Evolutionary conservation across 2,797 vertebrate genomes (phyloP).

Genomic region (Pelochelys cantorii): DNA sequence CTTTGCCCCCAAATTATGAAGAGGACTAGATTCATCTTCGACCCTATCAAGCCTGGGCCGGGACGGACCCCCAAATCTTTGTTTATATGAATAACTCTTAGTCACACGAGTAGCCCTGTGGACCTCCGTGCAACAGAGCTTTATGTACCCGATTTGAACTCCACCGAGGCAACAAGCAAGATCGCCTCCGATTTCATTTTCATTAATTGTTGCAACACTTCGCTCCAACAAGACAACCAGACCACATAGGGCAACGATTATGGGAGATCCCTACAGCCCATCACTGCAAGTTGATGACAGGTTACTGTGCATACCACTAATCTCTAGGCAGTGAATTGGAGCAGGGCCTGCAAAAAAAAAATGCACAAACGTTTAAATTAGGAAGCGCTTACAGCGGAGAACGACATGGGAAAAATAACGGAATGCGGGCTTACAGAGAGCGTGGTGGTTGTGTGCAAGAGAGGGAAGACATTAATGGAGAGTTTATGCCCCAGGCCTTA

Average conservation of each 20-base stretch:
- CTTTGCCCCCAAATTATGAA: conserved; percentile 24
- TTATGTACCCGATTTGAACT: conserved; percentile 34
- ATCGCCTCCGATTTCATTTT: conserved; percentile 28
- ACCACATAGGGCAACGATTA: conserved; percentile 32
- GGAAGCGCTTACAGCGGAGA: neutral
- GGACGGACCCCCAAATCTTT: conserved; percentile 18
- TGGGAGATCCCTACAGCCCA: conserved; percentile 19
- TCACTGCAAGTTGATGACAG: neutral
- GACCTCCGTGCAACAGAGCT: conserved; percentile 25
- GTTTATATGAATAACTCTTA: neutral
- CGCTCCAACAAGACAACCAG: conserved; percentile 4
- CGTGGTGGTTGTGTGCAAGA: neutral
- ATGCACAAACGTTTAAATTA: conserved; percentile 36
- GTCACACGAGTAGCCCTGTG: neutral
- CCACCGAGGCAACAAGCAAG: conserved; percentile 26
- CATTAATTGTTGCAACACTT: conserved; percentile 37
- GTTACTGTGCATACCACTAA: neutral
- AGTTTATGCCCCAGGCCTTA: neutral
- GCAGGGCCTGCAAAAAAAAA: conserved; percentile 29
- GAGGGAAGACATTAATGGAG: neutral
- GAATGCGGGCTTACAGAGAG: conserved; percentile 13
- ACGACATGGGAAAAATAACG: neutral
- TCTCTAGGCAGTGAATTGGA: conserved; percentile 24
- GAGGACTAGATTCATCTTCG: conserved; percentile 2
- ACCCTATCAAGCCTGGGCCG: neutral